Evolutionary conservation across 1,140 invertebrate species (phyloP), one percentile per base, ranked within the genome.

Genomic region (Conus betulinus): DNA sequence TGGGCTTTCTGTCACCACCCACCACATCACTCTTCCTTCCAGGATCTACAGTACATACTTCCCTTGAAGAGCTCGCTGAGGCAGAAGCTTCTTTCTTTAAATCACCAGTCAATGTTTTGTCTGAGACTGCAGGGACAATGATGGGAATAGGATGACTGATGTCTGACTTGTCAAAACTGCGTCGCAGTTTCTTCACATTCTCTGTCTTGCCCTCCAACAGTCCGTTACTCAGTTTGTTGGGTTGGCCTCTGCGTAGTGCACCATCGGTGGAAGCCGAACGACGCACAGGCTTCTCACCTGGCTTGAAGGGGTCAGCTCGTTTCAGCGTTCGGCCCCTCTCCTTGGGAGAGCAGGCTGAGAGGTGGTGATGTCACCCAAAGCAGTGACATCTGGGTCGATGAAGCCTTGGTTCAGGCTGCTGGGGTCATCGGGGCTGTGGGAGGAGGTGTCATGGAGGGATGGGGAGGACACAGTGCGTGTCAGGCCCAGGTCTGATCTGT

Each of bases 161-260:
- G 23, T 92, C 91, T 23, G 90, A 91, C 88, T 91, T 94, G 81
- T 93, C 92, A 89, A 93, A 91, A 87, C 91, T 94, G 81, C 90
- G 63, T 17, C 91, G 55, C 53, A 92, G 87, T 78, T 93, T 92
- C 20, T 87, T 84, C 25, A 92, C 87, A 86, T 91, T 89, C 63
- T 88, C 87, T 57, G 90, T 87, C 78, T 93, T 89, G 23, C 91
- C 92, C 51, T 91, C 91, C 51, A 92, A 85, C 81, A 94, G 87
- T 39, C 94, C 93, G 89, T 91, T 92, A 67, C 91, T 90, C n/a
- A 93, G 85, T 11, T 93, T 93, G 87, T 94, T 95, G 0, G 94
- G 94, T 27, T 90, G 90, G 13, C 93, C 94, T 53, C 94, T 84
- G 81, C 90, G 88, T n/a, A 94, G 86, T 13, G 85, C 81, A 55